Evolutionary conservation across 2,888 invertebrate genomes (phyloP).

Genomic region (Lydus trimaculatus): DNA sequence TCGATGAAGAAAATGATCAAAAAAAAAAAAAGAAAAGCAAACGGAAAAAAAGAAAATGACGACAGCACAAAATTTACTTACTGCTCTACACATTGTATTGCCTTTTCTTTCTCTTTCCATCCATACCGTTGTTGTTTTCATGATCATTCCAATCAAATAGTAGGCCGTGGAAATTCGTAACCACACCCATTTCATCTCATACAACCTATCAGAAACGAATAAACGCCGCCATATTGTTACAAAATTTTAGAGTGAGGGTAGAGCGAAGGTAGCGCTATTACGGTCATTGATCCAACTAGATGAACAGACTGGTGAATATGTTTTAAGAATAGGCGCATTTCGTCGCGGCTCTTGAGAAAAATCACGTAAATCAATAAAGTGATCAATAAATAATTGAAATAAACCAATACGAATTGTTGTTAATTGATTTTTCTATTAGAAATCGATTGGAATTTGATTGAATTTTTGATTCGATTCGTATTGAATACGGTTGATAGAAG

Average conservation of each 20-base stretch:
- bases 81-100: conserved; percentile 13
- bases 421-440: neutral
- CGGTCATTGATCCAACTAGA: conserved; percentile 50
- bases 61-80: conserved; percentile 47
- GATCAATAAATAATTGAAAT: conserved; percentile 42
- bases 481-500: neutral
- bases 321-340: conserved; percentile 51
- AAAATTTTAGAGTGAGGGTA: conserved; percentile 23
- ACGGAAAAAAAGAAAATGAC: conserved; percentile 41
- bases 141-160: conserved; percentile 37
- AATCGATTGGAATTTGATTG: no score
- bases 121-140: conserved; percentile 10
- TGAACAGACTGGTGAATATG: conserved; percentile 49
- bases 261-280: conserved; percentile 48
- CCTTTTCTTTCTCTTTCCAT: neutral
- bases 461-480: no score
- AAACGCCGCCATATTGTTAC: conserved; percentile 54
- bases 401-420: neutral
- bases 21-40: conserved; percentile 35
- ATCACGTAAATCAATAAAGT: conserved; percentile 53
- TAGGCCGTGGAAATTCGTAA: conserved; percentile 34
- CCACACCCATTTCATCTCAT: conserved; percentile 44
- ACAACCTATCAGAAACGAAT: conserved; percentile 45
- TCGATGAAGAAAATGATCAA: neutral
- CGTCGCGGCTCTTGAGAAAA: conserved; percentile 50